Percentiles rank a stretch among this genome's conserved stretches.
Conservation (phyloP, 2,113 vertebrate genomes). For the Zosterops borbonicus region DNA sequence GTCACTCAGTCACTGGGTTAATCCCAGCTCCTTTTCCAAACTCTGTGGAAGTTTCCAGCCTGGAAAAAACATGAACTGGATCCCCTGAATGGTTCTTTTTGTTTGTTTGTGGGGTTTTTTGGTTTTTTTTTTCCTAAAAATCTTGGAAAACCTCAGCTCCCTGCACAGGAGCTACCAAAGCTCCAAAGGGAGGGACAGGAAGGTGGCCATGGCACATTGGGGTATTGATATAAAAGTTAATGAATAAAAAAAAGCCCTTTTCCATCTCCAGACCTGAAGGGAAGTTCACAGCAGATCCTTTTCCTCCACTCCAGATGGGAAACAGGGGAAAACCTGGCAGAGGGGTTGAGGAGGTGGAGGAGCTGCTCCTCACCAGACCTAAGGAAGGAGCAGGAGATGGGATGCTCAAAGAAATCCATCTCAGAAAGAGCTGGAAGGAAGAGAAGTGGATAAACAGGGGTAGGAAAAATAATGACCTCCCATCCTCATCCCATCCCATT, state of each 20-base stretch:
- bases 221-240: not conserved
- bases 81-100: not conserved
- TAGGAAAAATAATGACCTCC: not conserved
- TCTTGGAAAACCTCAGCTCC: not conserved
- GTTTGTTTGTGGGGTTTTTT: not conserved
- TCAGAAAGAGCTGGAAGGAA: not conserved
- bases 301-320: not conserved
- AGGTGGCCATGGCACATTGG: not conserved
- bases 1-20: not conserved
- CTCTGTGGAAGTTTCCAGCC: not conserved
- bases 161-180: not conserved
- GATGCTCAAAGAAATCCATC: not conserved
- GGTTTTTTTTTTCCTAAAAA: not conserved
- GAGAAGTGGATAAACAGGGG: fast-evolving
- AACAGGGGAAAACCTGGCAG: not conserved
- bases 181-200: not conserved
- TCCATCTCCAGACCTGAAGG: not conserved
- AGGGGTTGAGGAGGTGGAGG: not conserved
- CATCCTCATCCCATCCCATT: not conserved
- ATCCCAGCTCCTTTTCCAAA: not conserved
- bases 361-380: not conserved
- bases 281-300: not conserved
- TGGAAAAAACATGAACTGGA: conserved; percentile 14
- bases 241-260: not conserved
- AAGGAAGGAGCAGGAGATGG: not conserved